Base-by-base conservation (phyloP, 2,113 vertebrate species). In the Trinectes maculatus region DNA sequence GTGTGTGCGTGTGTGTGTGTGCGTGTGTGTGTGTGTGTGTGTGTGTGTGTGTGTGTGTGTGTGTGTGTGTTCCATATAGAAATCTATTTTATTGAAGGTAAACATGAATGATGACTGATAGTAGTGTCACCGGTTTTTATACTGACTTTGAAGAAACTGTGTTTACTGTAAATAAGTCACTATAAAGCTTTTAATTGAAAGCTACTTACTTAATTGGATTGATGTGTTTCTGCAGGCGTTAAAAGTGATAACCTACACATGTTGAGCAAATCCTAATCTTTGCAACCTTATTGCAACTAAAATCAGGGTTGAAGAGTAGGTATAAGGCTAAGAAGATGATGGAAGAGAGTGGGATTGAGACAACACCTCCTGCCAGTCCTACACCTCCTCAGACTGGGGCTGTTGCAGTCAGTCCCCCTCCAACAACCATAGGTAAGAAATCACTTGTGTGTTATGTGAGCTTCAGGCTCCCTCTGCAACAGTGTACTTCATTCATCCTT, bases 301-400 rank as follows among this genome's bases (percentile, higher is more conserved):
- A 5, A 29, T 74, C 40, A 34, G 58, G 52, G 12, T 28, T 47
- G 18, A 60, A 49, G 47, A 59, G 34, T 4, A 69, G n/a, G 24
- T 8, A 22, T 8, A 44, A 49, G 19, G 5, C 0, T 78, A 60
- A 70, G 60, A 98, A 95, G 83, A 99, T 99, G 98, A 98, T 99
- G 98, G 96, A 98, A 94, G 96, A 99, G 87, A 99, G 95, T 64
- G 96, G 95, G 69, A 94, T 98, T 89, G 97, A 98, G 90, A 95
- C 92, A 0, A 98, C 96, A 0, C 96, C 96, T 0, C 96, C 96
- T 2, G 86, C 88, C n/a, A 96, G 94, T 0, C 96, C 96, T 0
- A 92, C 93, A 1, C 92, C 88, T 15, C 89, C 78, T 28, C 49
- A 61, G 21, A 82, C 53, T 21, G 33, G 77, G 7, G 74, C 78